Conservation (phyloP, 2,113 vertebrate genomes). For the Machaerirhynchus nigripectus region DNA sequence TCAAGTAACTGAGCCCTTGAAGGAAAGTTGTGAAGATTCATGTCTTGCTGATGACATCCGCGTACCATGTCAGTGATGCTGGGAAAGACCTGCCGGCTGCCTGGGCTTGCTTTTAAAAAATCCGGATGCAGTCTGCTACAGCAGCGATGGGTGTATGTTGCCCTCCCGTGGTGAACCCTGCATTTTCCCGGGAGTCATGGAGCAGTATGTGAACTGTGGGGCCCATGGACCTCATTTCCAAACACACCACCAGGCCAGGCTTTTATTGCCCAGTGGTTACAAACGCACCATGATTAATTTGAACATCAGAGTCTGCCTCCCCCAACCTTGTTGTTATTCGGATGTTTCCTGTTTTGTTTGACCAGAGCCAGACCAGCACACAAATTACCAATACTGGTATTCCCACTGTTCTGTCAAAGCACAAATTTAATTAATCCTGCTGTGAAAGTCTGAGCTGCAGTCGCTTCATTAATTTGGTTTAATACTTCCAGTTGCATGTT, state of each 20-base stretch:
- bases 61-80: not conserved
- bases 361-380: not conserved
- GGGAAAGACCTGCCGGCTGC: not conserved
- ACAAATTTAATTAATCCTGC: not conserved
- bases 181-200: not conserved
- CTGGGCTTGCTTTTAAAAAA: accelerated
- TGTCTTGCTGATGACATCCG: accelerated
- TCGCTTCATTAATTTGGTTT: not conserved
- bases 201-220: accelerated
- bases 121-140: accelerated
- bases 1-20: not conserved
- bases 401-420: not conserved
- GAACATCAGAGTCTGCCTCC: not conserved
- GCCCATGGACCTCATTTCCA: accelerated
- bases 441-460: not conserved
- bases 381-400: not conserved
- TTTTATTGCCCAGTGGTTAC: not conserved
- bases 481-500: not conserved
- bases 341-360: not conserved
- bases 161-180: not conserved
- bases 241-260: accelerated
- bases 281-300: accelerated
- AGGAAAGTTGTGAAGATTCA: not conserved
- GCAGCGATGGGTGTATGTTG: accelerated
- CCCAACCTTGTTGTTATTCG: not conserved